Conservation (phyloP, 2,113 vertebrate species). For the Hepsetus odoe region DNA sequence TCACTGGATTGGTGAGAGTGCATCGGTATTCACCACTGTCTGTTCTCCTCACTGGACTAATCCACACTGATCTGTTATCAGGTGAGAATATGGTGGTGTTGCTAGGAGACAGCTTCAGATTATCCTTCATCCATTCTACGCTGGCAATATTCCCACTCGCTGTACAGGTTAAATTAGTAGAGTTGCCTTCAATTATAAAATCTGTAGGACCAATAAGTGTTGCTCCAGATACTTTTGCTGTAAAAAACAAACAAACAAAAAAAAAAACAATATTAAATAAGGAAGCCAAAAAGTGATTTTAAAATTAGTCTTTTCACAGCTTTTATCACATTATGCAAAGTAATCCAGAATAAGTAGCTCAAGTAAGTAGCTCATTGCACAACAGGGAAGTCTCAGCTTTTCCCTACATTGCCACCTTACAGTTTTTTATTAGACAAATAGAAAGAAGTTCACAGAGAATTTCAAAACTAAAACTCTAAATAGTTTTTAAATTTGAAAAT, state of each 20-base stretch:
- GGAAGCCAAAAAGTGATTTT: too few species aligned
- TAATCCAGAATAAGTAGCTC: too few species aligned
- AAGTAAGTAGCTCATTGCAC: too few species aligned
- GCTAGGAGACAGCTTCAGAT: not conserved
- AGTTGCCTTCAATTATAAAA: slow-evolving; percentile 17
- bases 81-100: slow-evolving; percentile 21
- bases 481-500: too few species aligned
- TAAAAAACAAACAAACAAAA: not conserved
- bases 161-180: slow-evolving; percentile 46
- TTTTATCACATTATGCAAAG: too few species aligned
- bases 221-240: slow-evolving; percentile 50
- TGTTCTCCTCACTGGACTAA: slow-evolving; percentile 23
- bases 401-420: too few species aligned
- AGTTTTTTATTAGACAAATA: too few species aligned
- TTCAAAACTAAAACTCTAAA: too few species aligned
- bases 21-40: slow-evolving; percentile 61
- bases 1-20: slow-evolving; percentile 52
- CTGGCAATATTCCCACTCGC: slow-evolving; percentile 22
- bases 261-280: not conserved
- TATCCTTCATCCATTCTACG: slow-evolving; percentile 53
- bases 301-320: too few species aligned
- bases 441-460: too few species aligned
- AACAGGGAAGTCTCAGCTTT: too few species aligned
- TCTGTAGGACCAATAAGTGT: slow-evolving; percentile 20
- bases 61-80: slow-evolving; percentile 46